Evolutionary conservation across 2,888 invertebrate genomes (phyloP).

Genomic region (Orthosia gracilis): DNA sequence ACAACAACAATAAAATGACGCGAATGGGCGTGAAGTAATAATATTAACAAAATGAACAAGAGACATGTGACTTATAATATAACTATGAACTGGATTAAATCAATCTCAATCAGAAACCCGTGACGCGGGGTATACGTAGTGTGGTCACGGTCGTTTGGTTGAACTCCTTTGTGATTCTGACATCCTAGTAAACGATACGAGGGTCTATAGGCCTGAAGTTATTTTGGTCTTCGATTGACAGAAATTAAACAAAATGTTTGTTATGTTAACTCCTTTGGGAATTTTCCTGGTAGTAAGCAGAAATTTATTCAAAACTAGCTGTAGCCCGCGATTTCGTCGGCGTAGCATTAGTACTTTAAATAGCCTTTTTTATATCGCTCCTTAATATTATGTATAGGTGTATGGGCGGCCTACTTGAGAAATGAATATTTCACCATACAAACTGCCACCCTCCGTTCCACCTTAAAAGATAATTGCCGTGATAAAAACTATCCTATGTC

Average conservation of each 20-base stretch:
- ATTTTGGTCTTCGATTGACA: not conserved
- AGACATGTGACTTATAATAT: constrained; percentile 57
- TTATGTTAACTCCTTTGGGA: not conserved
- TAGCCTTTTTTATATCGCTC: too few relatives aligned
- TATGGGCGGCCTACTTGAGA: too few relatives aligned
- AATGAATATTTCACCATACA: too few relatives aligned
- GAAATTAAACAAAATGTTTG: not conserved
- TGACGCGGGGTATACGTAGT: constrained; percentile 40
- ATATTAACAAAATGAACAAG: constrained; percentile 35
- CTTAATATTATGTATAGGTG: too few relatives aligned
- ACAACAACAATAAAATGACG: constrained; percentile 20
- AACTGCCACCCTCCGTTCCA: too few relatives aligned
- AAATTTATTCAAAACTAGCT: too few relatives aligned
- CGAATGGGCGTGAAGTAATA: too few relatives aligned
- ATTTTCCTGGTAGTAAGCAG: not conserved
- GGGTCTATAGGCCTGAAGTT: not conserved
- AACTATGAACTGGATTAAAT: constrained; percentile 59
- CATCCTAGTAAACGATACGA: constrained; percentile 31
- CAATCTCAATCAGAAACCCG: constrained; percentile 63
- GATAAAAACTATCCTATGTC: too few relatives aligned
- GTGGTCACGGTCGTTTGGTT: constrained; percentile 38
- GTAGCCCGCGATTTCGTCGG: too few relatives aligned
- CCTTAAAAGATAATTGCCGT: too few relatives aligned
- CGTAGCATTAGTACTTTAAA: too few relatives aligned
- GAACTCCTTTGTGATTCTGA: constrained; percentile 43